Percentiles rank a stretch among this genome's conserved stretches.
phyloP scores from a whole-genome alignment of 2,888 invertebrate genomes.

The Incurvaria masculella region DNA sequence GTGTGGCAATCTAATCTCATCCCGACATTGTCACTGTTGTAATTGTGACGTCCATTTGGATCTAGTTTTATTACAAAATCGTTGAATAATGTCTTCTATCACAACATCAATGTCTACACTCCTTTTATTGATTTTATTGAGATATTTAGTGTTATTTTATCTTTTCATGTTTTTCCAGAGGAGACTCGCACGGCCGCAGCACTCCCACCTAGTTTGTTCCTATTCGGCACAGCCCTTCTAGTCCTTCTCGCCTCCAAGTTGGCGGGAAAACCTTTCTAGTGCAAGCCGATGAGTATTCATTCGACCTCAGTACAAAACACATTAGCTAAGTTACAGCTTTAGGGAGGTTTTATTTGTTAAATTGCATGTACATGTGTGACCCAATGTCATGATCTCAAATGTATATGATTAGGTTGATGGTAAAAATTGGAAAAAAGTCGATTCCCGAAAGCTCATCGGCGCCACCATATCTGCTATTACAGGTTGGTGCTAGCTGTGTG shows the following conservation, averaged over 20 bases:
- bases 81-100: too few relatives aligned
- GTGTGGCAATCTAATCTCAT: constrained; percentile 17
- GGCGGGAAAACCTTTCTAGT: neutral
- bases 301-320: neutral
- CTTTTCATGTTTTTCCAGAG: constrained; percentile 28
- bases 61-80: neutral
- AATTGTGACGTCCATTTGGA: neutral
- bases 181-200: constrained; percentile 33
- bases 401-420: too few relatives aligned
- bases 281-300: neutral
- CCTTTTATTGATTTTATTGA: too few relatives aligned
- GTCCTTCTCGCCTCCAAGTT: constrained; percentile 49
- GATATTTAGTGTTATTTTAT: neutral
- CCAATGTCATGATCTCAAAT: too few relatives aligned
- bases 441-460: too few relatives aligned
- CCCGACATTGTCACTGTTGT: neutral
- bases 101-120: too few relatives aligned
- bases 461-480: too few relatives aligned
- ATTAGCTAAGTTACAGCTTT: too few relatives aligned
- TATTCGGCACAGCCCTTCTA: constrained; percentile 45
- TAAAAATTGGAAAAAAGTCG: too few relatives aligned
- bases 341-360: too few relatives aligned
- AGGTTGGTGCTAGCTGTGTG: too few relatives aligned
- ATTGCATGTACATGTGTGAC: too few relatives aligned
- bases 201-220: constrained; percentile 42